Evolutionary conservation across 2,888 invertebrate species (phyloP), one percentile per base, ranked within the genome.

Genomic region (Drosophila macrospina): DNA sequence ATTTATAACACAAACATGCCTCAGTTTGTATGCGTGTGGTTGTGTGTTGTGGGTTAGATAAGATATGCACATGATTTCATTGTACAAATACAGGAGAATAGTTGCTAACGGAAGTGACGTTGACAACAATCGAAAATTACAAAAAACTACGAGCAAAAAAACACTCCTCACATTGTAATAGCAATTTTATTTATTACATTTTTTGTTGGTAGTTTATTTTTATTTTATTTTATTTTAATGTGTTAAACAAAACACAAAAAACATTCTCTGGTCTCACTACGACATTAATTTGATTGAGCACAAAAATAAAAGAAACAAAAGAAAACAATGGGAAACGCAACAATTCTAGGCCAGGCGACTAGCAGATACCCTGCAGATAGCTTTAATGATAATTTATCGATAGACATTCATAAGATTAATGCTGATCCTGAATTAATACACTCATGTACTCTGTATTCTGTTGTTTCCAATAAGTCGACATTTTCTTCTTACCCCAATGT

Each of bases 31-130:
- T 20, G 20, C 47, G 30, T 74, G 13, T 32, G 8, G 30, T 2
- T 30, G 39, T 44, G 28, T 66, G n/a, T 15, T 55, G 28, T 57
- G 16, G 62, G 57, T 65, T 71, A 83, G 82, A 83, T 83, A 83
- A 83, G 86, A 86, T 83, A 83, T 78, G 78, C 84, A 78, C 84
- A 86, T 85, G 82, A 82, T 85, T 78, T 72, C 78, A 78, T 74
- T 78, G 74, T 78, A 62, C 64, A 74, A 71, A 74, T 52, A 74
- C 57, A 56, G 56, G 36, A 45, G 45, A 70, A 67, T 63, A 44
- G 59, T 75, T 70, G 67, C 73, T 42, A 71, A 62, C 82, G 85
- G 81, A 82, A 85, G 74, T 85, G 86, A 66, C 81, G 68, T 63
- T 76, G 75, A 72, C 78, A 83, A 67, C 68, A 78, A 69, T 69